phyloP scores from a whole-genome alignment of 2,888 invertebrate genomes.

The Folsomia manolachei region DNA sequence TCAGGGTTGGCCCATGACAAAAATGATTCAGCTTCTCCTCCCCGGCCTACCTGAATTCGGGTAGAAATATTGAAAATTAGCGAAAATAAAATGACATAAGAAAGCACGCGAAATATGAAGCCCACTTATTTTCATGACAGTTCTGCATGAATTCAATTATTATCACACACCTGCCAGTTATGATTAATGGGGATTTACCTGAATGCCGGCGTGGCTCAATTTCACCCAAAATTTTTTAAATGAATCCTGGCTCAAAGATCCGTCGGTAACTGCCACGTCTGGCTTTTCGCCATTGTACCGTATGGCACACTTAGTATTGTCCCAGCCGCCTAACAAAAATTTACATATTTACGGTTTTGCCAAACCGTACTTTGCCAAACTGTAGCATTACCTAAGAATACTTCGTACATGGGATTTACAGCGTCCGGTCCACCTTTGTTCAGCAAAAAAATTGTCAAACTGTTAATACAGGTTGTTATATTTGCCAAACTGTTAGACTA shows the following conservation, averaged over 20 bases:
- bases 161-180: no score
- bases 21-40: conserved; percentile 70
- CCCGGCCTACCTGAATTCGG: conserved; percentile 62
- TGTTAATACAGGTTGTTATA: no score
- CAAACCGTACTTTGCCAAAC: no score
- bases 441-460: no score
- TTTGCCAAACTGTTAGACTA: no score
- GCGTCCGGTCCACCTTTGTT: conserved; percentile 64
- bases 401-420: conserved; percentile 77
- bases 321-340: conserved; percentile 40
- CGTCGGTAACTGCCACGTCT: conserved; percentile 68
- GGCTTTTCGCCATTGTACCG: conserved; percentile 74
- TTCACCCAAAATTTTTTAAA: conserved; percentile 81
- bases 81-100: neutral
- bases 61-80: neutral
- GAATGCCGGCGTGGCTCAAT: conserved; percentile 62
- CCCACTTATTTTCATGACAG: neutral
- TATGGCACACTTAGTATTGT: conserved; percentile 44
- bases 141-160: neutral
- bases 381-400: no score
- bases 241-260: conserved; percentile 69
- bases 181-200: conserved; percentile 22
- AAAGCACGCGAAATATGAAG: neutral
- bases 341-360: no score
- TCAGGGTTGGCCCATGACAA: conserved; percentile 68